A percentile compares a stretch with the other conserved stretches of the same genome.
Conservation (phyloP, 2,797 vertebrate species). For the Vultur gryphus region DNA sequence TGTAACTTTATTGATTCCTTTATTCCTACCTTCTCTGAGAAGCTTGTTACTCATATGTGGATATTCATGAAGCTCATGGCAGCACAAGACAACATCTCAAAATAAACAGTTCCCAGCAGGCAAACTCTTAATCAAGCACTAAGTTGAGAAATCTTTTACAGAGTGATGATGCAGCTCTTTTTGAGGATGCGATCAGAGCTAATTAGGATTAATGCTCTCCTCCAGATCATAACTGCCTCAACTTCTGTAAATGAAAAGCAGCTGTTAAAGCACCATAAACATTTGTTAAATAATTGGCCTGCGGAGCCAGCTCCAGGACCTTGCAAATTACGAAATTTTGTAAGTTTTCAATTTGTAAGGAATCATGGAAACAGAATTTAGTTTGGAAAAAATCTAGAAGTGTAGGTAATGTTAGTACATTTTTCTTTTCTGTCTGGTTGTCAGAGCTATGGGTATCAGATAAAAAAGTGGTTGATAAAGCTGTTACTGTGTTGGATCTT, state of each 20-base stretch:
- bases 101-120: background rate
- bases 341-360: background rate
- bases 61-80: background rate
- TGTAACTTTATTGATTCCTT: background rate
- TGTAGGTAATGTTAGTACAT: background rate
- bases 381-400: background rate
- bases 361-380: background rate
- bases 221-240: background rate
- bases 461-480: background rate
- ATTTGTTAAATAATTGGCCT: background rate
- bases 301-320: background rate
- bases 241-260: background rate
- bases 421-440: background rate
- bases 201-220: background rate
- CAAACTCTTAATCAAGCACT: background rate
- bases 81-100: background rate
- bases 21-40: background rate
- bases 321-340: background rate
- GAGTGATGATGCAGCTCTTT: background rate
- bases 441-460: accelerated
- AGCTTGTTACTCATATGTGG: background rate
- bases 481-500: background rate
- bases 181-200: background rate
- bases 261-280: background rate
- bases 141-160: background rate